Conservation (phyloP, 2,113 vertebrate species). For the Megaceryle maxima region DNA sequence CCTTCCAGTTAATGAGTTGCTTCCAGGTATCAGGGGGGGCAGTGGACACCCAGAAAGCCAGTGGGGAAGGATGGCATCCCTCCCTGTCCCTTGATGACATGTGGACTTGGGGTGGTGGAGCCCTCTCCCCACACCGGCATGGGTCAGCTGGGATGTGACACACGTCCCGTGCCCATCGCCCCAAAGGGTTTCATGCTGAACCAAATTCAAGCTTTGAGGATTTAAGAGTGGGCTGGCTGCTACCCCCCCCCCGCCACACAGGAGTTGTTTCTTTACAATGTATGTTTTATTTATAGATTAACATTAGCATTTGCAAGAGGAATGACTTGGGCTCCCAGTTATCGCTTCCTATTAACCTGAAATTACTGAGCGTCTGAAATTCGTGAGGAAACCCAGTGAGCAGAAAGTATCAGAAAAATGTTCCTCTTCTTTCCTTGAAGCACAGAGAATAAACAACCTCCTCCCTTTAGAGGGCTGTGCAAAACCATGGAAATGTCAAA, state of each 20-base stretch:
- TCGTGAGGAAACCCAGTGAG: slow-evolving; percentile 15
- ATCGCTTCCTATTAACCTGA: slow-evolving; percentile 62
- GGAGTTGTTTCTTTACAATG: slow-evolving; percentile 10
- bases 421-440: neutral
- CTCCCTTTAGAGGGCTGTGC: neutral
- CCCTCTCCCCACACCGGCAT: rapidly evolving
- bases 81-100: neutral
- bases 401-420: slow-evolving; percentile 32
- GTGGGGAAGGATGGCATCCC: neutral
- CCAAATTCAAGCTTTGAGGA: neutral
- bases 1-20: neutral
- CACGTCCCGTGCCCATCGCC: rapidly evolving
- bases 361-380: slow-evolving; percentile 41
- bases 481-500: neutral
- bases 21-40: neutral
- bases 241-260: rapidly evolving
- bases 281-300: slow-evolving; percentile 56
- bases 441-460: slow-evolving; percentile 14
- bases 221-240: neutral
- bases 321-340: slow-evolving; percentile 48
- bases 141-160: rapidly evolving
- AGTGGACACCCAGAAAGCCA: neutral
- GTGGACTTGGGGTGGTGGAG: rapidly evolving
- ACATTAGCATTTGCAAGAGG: slow-evolving; percentile 53
- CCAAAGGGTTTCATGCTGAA: neutral